Base-by-base conservation (phyloP, 2,888 invertebrate genomes). In the Ophion slaviceki region DNA sequence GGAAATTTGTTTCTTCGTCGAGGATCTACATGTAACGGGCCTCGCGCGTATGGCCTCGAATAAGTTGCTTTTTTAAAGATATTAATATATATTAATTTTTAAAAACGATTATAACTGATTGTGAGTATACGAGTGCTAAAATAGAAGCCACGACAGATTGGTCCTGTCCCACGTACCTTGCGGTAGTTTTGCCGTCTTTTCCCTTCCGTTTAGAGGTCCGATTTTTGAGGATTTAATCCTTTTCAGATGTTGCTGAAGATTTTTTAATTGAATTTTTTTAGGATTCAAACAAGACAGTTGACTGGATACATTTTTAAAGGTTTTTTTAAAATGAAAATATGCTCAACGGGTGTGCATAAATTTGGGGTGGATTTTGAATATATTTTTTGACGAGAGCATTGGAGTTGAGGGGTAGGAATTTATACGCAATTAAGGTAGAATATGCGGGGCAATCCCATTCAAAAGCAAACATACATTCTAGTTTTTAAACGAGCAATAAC, bases 51-150 rank as follows among this genome's bases (percentile, higher is more conserved):
- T 11, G 64, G 53, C 74, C 64, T 84, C 64, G 57, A n/a, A 53
- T 45, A 61, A 77, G n/a, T 71, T 62, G 76, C 77, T 80, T 72
- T 85, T 78, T 77, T 81, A 68, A 59, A 72, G 53, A 57, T 57
- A 72, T 72, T 85, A 67, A 80, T 71, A 75, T 62, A 64, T 64
- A 64, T 20, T 61, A 20, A 47, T 66, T 64, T 57, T 20, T 53
- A 79, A 40, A 32, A 67, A 68, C 76, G 64, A 67, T 72, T 66
- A 84, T 68, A 28, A 72, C 64, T 66, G 77, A 86, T 72, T 85
- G 82, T 53, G 53, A 53, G 53, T 53, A 53, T 53, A 17, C 53
- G 53, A 53, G 53, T 53, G 53, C 14, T 5, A 53, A 53, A 53
- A 53, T 53, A 53, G 53, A 53, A 53, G 53, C 53, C 53, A 53